phyloP scores from a whole-genome alignment of 1,140 invertebrate species.

The Leguminivora glycinivorella region DNA sequence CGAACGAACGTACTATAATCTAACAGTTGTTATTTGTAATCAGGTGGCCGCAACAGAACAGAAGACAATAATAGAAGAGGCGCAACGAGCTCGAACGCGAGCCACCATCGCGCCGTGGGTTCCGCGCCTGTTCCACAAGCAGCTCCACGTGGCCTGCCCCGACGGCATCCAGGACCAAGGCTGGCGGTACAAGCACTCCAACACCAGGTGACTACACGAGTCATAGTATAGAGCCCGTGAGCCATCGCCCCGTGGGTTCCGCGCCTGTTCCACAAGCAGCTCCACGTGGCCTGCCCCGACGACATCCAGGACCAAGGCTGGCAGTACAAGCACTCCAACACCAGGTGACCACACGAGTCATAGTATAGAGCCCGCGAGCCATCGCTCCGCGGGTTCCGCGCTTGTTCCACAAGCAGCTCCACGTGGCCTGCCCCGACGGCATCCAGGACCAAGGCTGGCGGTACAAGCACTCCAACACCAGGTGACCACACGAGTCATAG shows the following conservation, averaged over 20 bases:
- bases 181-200: conserved; percentile 66
- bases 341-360: background rate
- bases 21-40: conserved; percentile 23
- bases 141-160: conserved; percentile 36
- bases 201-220: conserved; percentile 36
- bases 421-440: conserved; percentile 49
- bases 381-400: conserved; percentile 62
- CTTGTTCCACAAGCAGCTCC: conserved; percentile 54
- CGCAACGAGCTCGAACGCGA: conserved; percentile 85
- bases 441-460: conserved; percentile 62
- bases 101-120: conserved; percentile 60
- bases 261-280: conserved; percentile 56
- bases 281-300: conserved; percentile 41
- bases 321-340: conserved; percentile 66
- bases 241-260: conserved; percentile 62
- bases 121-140: conserved; percentile 61
- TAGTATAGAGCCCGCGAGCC: background rate
- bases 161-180: conserved; percentile 63
- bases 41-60: conserved; percentile 90
- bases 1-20: too few relatives aligned
- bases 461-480: conserved; percentile 61
- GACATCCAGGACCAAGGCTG: conserved; percentile 63
- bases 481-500: conserved; percentile 8
- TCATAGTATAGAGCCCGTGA: background rate
- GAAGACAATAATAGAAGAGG: conserved; percentile 93